Conservation (phyloP, 2,797 vertebrate species). For the Hephaestus fuliginosus region DNA sequence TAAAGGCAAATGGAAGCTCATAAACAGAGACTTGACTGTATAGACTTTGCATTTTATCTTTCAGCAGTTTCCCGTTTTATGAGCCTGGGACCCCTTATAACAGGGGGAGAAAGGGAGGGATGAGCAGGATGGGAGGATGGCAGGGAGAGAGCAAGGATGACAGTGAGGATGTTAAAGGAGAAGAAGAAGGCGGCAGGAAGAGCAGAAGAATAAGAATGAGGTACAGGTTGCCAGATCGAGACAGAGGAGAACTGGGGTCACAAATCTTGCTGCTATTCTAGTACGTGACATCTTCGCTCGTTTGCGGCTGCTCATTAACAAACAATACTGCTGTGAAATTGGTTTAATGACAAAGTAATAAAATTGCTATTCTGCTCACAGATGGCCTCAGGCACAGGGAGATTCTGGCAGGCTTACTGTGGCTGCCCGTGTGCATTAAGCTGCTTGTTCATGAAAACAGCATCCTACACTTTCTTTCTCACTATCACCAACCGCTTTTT, state of each 20-base stretch:
- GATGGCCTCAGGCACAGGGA: conserved; percentile 97
- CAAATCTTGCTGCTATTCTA: conserved; percentile 99
- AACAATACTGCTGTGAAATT: conserved; percentile 99
- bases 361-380: conserved; percentile 99
- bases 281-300: conserved; percentile 98
- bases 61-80: conserved; percentile 96
- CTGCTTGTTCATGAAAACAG: conserved; percentile 99
- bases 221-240: conserved; percentile 70
- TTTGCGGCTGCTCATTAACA: conserved; percentile 99
- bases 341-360: conserved; percentile 99
- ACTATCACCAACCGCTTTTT: conserved; percentile 76
- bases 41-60: conserved; percentile 99
- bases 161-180: conserved; percentile 64
- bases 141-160: conserved; percentile 47
- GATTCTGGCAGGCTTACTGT: conserved; percentile 96
- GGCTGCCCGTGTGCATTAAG: conserved; percentile 98
- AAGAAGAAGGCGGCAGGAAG: conserved; percentile 55
- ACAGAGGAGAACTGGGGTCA: conserved; percentile 88
- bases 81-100: conserved; percentile 91
- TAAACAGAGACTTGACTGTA: conserved; percentile 97
- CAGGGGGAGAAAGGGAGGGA: conserved; percentile 51
- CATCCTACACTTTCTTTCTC: conserved; percentile 92
- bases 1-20: conserved; percentile 96
- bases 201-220: conserved; percentile 77
- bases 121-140: conserved; percentile 54